These are phyloP conservation scores for Tetanocera ferruginea DNA, from an alignment of 2,888 invertebrate species.

Conservation along the genomic window DNA sequence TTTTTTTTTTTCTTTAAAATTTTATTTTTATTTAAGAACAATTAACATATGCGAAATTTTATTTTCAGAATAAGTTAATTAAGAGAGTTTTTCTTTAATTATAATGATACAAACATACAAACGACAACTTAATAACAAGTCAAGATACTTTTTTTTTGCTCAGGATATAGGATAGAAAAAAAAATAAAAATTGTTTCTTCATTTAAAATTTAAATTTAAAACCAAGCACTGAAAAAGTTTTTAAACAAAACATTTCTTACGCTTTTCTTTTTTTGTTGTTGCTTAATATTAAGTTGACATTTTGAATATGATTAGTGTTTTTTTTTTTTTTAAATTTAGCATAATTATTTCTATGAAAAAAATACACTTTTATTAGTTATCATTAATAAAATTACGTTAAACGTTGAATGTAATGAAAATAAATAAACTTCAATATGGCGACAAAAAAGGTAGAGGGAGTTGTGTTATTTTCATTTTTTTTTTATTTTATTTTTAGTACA, in stretches of 20 bases:
- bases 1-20: slow-evolving; percentile 31
- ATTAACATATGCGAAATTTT: slow-evolving; percentile 59
- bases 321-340: neutral
- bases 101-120: neutral
- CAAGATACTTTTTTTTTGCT: neutral
- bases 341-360: slow-evolving; percentile 22
- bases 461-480: too few relatives aligned
- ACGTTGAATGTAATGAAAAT: neutral
- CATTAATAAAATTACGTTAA: neutral
- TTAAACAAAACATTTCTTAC: neutral
- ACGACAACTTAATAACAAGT: neutral
- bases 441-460: too few relatives aligned
- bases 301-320: neutral
- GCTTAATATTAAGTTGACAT: slow-evolving; percentile 2
- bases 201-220: too few relatives aligned
- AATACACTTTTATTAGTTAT: slow-evolving; percentile 1
- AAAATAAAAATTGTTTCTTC: too few relatives aligned
- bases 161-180: too few relatives aligned
- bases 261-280: neutral
- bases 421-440: too few relatives aligned
- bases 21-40: slow-evolving; percentile 53
- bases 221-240: too few relatives aligned
- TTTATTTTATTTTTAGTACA: too few relatives aligned
- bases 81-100: slow-evolving; percentile 9
- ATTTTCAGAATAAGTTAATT: slow-evolving; percentile 53